Evolutionary conservation across 1,140 invertebrate genomes (phyloP).

Genomic region (Drosophila azteca): DNA sequence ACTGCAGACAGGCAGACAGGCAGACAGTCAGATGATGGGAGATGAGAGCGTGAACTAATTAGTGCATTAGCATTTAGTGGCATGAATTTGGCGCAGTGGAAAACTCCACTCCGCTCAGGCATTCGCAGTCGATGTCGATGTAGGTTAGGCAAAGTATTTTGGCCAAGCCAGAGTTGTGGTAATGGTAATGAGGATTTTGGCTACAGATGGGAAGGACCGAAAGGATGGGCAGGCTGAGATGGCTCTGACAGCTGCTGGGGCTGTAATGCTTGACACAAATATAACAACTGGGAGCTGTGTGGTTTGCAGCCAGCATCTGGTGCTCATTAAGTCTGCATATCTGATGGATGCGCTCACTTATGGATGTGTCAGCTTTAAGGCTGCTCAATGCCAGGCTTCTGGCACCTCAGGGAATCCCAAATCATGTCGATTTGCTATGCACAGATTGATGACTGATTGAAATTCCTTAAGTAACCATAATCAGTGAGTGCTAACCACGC

Average conservation of each 20-base stretch:
- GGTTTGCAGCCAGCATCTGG: slow-evolving; percentile 27
- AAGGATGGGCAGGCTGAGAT: slow-evolving; percentile 1
- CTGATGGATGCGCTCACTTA: slow-evolving; percentile 38
- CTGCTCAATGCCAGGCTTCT: slow-evolving; percentile 27
- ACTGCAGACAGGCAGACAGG: slow-evolving; percentile 32
- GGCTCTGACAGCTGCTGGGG: slow-evolving; percentile 16
- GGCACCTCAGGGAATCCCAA: slow-evolving; percentile 6
- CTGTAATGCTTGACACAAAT: slow-evolving; percentile 56
- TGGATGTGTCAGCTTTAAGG: slow-evolving; percentile 46
- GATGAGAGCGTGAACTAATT: slow-evolving; percentile 68
- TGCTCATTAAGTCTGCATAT: slow-evolving; percentile 56
- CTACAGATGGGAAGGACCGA: background rate
- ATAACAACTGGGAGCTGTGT: slow-evolving; percentile 21
- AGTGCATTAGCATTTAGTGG: slow-evolving; percentile 69
- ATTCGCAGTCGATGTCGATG: slow-evolving; percentile 29
- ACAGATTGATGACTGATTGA: slow-evolving; percentile 64
- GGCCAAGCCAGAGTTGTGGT: background rate
- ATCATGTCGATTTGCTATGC: slow-evolving; percentile 50
- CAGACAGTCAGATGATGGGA: slow-evolving; percentile 6
- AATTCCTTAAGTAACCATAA: slow-evolving; percentile 69
- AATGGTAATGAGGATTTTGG: slow-evolving; percentile 6
- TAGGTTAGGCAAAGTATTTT: slow-evolving; percentile 55
- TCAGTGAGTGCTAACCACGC: slow-evolving; percentile 50
- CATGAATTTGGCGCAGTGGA: slow-evolving; percentile 36
- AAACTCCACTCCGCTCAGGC: slow-evolving; percentile 40